Evolutionary conservation across 1,140 invertebrate genomes (phyloP), one percentile per base, ranked within the genome.

Genomic region (Archivesica marissinica): DNA sequence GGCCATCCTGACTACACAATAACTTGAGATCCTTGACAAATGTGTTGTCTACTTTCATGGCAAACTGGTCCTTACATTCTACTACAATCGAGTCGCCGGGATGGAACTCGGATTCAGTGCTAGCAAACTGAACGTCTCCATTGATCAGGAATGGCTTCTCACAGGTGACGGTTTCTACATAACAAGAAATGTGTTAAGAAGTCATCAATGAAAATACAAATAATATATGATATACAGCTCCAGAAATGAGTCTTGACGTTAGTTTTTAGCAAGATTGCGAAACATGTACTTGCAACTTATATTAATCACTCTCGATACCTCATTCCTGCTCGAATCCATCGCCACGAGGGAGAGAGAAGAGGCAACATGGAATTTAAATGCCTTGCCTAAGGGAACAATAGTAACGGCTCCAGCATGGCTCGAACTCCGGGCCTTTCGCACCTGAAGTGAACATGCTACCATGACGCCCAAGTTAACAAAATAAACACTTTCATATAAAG

Each of bases 1-100:
- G 54, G 0, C 50, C 30, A 59, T 81, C 79, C 23, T 81, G 61
- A 81, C 79, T 59, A 59, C 79, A 81, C 41, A 41, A 56, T 7
- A 81, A 35, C 4, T 38, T 25, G n/a, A 81, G 23, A 20, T n/a
- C 25, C 20, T 33, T 30, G 0, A 81, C n/a, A 13, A 54, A 13
- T 2, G 1, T 56, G 30, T 52, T 66, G 35, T 72, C 66, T 2
- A 70, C 50, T 38, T 81, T 66, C 25, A 81, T 39, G 0, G 68
- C 47, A 61, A 72, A 56, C 4, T 56, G 17, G 20, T 72, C 35
- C 17, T 68, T 41, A 72, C 79, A 81, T 33, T 52, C 41, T 13
- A 81, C 47, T 56, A 30, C 52, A 39, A 81, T 50, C 7, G 15
- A 52, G 28, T 81, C 79, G 15, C 79, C 79, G 0, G 64, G 61